Evolutionary conservation across 2,888 invertebrate genomes (phyloP).

Genomic region (Ophion ellenae): DNA sequence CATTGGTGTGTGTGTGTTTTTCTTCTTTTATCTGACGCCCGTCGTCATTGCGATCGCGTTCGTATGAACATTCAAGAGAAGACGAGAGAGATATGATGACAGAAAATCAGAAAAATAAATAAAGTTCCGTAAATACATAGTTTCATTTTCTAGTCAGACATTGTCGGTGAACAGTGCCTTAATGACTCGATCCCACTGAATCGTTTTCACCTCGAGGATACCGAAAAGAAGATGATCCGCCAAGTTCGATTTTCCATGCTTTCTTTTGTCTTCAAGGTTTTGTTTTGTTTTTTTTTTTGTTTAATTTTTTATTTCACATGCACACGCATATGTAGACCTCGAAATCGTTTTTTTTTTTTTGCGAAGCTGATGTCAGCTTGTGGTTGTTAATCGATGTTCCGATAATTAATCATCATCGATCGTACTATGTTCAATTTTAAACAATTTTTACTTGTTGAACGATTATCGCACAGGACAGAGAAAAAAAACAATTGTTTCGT

Average conservation of each 20-base stretch:
- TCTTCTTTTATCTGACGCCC: too few relatives aligned
- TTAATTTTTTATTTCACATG: not conserved
- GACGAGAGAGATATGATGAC: slow-evolving; percentile 30
- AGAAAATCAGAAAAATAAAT: slow-evolving; percentile 60
- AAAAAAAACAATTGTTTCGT: slow-evolving; percentile 37
- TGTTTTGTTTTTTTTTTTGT: slow-evolving; percentile 18
- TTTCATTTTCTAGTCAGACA: slow-evolving; percentile 84
- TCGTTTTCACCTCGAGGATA: slow-evolving; percentile 69
- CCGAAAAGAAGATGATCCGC: slow-evolving; percentile 58
- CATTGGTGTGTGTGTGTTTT: too few relatives aligned
- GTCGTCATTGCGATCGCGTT: too few relatives aligned
- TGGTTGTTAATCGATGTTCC: slow-evolving; percentile 63
- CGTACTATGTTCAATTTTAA: slow-evolving; percentile 52
- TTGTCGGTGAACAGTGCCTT: slow-evolving; percentile 84
- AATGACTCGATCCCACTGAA: slow-evolving; percentile 79
- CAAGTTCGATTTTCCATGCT: slow-evolving; percentile 63
- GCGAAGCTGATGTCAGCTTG: slow-evolving; percentile 51
- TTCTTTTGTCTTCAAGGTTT: slow-evolving; percentile 18
- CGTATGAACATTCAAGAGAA: not conserved
- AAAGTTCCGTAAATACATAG: slow-evolving; percentile 79
- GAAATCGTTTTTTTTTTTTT: slow-evolving; percentile 56
- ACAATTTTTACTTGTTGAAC: slow-evolving; percentile 30
- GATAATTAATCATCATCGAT: slow-evolving; percentile 54
- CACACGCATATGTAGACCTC: slow-evolving; percentile 48
- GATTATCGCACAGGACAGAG: slow-evolving; percentile 30